Percentiles rank a stretch among this genome's conserved stretches.
These are phyloP conservation scores for Polyploca ridens DNA, from an alignment of 2,888 invertebrate genomes.

Conservation along the genomic window DNA sequence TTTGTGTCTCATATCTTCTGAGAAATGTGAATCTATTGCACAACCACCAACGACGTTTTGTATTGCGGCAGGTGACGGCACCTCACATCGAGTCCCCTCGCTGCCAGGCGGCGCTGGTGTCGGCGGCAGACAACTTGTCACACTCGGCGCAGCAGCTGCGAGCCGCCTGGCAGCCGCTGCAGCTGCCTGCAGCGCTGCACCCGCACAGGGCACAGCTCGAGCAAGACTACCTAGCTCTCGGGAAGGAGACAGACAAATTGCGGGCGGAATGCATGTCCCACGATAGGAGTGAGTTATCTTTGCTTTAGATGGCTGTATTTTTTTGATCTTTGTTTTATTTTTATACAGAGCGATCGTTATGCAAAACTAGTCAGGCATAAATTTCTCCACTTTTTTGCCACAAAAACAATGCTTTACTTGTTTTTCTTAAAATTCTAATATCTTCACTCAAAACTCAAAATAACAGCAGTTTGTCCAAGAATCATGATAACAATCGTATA, in stretches of 20 bases:
- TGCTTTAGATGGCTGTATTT: too few relatives aligned
- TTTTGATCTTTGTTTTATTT: too few relatives aligned
- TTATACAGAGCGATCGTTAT: too few relatives aligned
- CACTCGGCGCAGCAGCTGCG: conserved; percentile 25
- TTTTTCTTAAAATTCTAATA: too few relatives aligned
- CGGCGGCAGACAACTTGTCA: conserved; percentile 26
- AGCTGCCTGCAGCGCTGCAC: conserved; percentile 21
- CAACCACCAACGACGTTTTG: too few relatives aligned
- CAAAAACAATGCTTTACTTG: too few relatives aligned
- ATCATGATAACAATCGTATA: too few relatives aligned
- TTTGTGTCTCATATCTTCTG: neutral
- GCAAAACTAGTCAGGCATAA: too few relatives aligned
- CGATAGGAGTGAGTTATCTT: neutral
- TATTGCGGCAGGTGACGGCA: conserved; percentile 32
- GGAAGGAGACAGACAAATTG: conserved; percentile 11
- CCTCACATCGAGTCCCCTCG: conserved; percentile 29
- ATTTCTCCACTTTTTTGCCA: too few relatives aligned
- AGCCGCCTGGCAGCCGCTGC: conserved; percentile 14
- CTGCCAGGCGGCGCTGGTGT: conserved; percentile 30
- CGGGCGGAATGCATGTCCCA: conserved; percentile 12
- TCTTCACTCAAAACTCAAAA: too few relatives aligned
- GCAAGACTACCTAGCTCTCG: conserved; percentile 3
- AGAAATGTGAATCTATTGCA: too few relatives aligned
- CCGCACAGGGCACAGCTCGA: conserved; percentile 20
- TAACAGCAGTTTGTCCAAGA: too few relatives aligned